These are phyloP conservation scores for Orchesellides sinensis DNA, from an alignment of 2,888 invertebrate genomes.

Conservation along the genomic window DNA sequence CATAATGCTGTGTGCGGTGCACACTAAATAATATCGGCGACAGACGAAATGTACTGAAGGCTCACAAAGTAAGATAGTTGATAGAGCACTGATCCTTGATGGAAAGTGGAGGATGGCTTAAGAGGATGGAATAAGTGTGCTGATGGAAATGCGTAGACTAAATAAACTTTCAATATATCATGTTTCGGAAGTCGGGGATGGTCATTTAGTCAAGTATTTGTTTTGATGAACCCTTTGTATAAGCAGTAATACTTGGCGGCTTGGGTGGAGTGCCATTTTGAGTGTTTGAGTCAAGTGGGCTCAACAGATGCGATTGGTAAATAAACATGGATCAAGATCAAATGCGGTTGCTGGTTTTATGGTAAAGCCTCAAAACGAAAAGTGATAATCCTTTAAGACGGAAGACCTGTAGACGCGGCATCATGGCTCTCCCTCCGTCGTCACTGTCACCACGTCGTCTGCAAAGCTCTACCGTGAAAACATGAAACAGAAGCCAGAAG, in stretches of 20 bases:
- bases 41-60: background rate
- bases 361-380: background rate
- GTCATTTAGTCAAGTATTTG: background rate
- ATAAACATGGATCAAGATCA: background rate
- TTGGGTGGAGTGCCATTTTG: no score
- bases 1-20: no score
- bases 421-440: constrained; percentile 21
- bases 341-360: no score
- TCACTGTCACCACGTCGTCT: constrained; percentile 51
- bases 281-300: background rate
- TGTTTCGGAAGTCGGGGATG: no score
- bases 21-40: background rate
- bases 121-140: background rate
- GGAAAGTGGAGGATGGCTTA: background rate
- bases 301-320: background rate
- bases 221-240: background rate
- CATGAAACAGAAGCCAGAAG: constrained; percentile 26
- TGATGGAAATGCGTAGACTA: background rate
- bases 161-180: background rate
- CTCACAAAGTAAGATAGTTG: background rate
- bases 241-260: background rate
- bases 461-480: background rate
- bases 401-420: background rate
- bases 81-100: no score
- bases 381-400: background rate